A percentile compares a stretch with the other conserved stretches of the same genome.
Conservation (phyloP, 1,140 invertebrate genomes). For the Pseudachorutes palmiensis region DNA sequence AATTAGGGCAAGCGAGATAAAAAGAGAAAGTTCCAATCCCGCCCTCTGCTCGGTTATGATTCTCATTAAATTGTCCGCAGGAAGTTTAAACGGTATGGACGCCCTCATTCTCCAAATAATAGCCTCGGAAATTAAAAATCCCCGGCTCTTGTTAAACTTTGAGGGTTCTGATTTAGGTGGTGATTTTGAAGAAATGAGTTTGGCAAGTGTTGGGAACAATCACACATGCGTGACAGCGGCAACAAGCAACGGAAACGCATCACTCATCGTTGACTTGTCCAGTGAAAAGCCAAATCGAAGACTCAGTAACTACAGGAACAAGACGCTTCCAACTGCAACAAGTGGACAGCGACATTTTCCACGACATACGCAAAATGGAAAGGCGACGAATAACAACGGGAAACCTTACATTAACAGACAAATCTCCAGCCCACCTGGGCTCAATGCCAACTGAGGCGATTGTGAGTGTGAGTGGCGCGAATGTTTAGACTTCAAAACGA, state of each 20-base stretch:
- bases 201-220: constrained; percentile 33
- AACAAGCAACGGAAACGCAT: constrained; percentile 25
- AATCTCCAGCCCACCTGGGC: neutral
- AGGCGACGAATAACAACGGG: neutral
- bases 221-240: constrained; percentile 33
- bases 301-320: constrained; percentile 23
- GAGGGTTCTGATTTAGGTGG: constrained; percentile 19
- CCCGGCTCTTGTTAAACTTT: neutral
- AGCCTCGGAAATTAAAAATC: neutral
- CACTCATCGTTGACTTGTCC: constrained; percentile 27
- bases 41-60: too few species aligned
- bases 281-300: constrained; percentile 21
- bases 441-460: neutral
- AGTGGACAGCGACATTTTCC: neutral
- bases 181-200: constrained; percentile 36
- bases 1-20: too few species aligned
- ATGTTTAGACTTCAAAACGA: too few species aligned
- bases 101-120: neutral
- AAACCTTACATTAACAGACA: neutral
- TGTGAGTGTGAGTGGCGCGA: neutral
- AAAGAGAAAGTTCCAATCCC: too few species aligned
- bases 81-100: too few species aligned
- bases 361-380: neutral
- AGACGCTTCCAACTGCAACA: constrained; percentile 26
- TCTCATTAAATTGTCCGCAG: too few species aligned